Evolutionary conservation across 2,888 invertebrate species (phyloP), one percentile per base, ranked within the genome.

Genomic region (Anoncus sp.): DNA sequence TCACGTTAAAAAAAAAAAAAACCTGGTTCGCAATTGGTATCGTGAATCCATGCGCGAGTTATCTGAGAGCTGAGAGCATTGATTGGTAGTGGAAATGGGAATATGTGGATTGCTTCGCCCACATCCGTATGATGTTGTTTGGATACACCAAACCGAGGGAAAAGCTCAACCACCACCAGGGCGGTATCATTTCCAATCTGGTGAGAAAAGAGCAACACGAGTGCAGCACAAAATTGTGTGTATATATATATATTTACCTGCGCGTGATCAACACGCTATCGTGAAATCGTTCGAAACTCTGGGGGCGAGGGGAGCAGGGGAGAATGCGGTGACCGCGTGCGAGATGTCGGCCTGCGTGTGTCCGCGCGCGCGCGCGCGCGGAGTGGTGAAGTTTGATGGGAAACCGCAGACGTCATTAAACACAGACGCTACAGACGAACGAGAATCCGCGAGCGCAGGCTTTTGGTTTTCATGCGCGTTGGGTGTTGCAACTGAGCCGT

Each of bases 401-500:
- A 87, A 88, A 88, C 88, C 88, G 86, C 88, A 88, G 87, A 87
- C 86, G 80, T 79, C 85, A 87, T 88, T 88, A 87, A 87, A 82
- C 45, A 66, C 72, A 70, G 57, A 60, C 47, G 43, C 59, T n/a
- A 62, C 55, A 51, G 66, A 62, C 43, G 18, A 63, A 55, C 65
- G 43, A 35, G 43, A 62, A 38, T 51, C 20, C 18, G 31, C 27
- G 49, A 63, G 69, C 3, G 45, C 27, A 45, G 10, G 16, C 24
- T 38, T 9, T 22, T 3, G 22, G n/a, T 47, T n/a, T 24, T 2
- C 2, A 18, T 18, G 40, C 27, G 43, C 40, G 67, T 65, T 60
- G 47, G 27, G 40, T 20, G 53, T 66, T 60, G 66, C 47, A 65
- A 47, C 47, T 38, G 73, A 40, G 55, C 22, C 51, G 57, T 47